Evolutionary conservation across 1,140 invertebrate genomes (phyloP).

Genomic region (Pseudomyrmex cubaensis): DNA sequence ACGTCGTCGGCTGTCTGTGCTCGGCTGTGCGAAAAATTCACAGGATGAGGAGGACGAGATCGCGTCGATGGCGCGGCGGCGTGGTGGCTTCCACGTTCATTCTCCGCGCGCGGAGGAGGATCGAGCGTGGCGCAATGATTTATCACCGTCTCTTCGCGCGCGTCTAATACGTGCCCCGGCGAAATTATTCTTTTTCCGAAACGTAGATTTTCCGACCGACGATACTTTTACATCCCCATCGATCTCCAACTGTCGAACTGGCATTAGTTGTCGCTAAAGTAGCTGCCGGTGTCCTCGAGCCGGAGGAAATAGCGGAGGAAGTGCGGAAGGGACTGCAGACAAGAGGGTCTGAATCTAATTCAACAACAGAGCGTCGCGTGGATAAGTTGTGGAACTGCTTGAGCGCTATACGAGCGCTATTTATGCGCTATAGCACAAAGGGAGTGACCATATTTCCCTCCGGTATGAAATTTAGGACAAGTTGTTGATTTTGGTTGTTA

Average conservation of each 20-base stretch:
- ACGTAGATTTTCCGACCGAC: slow-evolving; percentile 47
- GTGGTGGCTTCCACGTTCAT: not conserved
- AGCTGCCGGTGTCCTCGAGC: slow-evolving; percentile 58
- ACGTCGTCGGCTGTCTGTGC: slow-evolving; percentile 45
- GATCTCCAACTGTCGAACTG: slow-evolving; percentile 74
- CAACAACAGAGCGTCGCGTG: slow-evolving; percentile 28
- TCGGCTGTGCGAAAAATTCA: slow-evolving; percentile 64
- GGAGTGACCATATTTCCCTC: not conserved
- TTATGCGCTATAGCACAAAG: slow-evolving; percentile 11
- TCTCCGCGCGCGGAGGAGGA: slow-evolving; percentile 13
- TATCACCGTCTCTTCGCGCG: slow-evolving; percentile 54
- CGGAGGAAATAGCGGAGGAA: not conserved
- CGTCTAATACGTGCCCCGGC: slow-evolving; percentile 18
- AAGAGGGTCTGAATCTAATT: slow-evolving; percentile 47
- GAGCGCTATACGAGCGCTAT: slow-evolving; percentile 13
- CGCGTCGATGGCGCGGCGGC: slow-evolving; percentile 32
- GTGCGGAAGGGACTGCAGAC: slow-evolving; percentile 1
- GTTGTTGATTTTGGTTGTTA: not conserved
- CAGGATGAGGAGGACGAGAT: slow-evolving; percentile 27
- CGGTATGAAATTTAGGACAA: slow-evolving; percentile 14
- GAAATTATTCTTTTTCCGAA: slow-evolving; percentile 68
- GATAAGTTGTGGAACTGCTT: slow-evolving; percentile 21
- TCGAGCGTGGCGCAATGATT: slow-evolving; percentile 58
- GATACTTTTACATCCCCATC: slow-evolving; percentile 73
- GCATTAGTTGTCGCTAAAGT: slow-evolving; percentile 64